Base-by-base conservation (phyloP, 2,888 invertebrate genomes). In the Incurvaria masculella region DNA sequence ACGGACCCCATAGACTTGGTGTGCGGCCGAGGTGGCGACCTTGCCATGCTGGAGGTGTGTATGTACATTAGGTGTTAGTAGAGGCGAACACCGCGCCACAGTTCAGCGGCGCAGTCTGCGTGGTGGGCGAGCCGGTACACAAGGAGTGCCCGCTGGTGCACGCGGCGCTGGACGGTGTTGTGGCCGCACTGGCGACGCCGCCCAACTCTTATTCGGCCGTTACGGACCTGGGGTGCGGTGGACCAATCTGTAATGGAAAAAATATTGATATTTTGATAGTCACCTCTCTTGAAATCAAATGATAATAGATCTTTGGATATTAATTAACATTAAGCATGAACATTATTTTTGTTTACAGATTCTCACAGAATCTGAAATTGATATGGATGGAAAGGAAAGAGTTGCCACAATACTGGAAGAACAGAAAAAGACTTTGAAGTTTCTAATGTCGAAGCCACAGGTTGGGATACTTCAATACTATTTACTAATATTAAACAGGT, bases 141-240 rank as follows among this genome's bases (percentile, higher is more conserved):
- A 57, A 82, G 69, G 64, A 86, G 72, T 66, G 80, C 66, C 61
- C 73, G 46, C 4, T 58, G 0, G 73, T 78, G 2, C 50, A 60
- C 51, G 66, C 59, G 49, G 78, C 78, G 0, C 56, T 76, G 27
- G 71, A 72, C 41, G 79, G 76, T 4, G 79, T 79, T 16, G 79
- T 79, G 14, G 79, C 79, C 1, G 79, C 62, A 38, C 57, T 66
- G 56, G 91, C 89, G 1, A 87, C 88, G 1, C 91, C 92, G 0
- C 89, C 90, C 0, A 91, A 89, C 61, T 90, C 90, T 0, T 91
- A 89, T 61, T 89, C 89, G 0, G 89, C 89, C 0, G 86, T 91
- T 20, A 80, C 80, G 0, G 90, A 91, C 62, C 88, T n/a, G n/a
- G n/a, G n/a, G n/a, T n/a, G n/a, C n/a, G n/a, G n/a, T n/a, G n/a